A percentile compares a stretch with the other conserved stretches of the same genome.
Evolutionary conservation across 2,797 vertebrate species (phyloP).

Genomic region (Xiphorhynchus erythropygius): DNA sequence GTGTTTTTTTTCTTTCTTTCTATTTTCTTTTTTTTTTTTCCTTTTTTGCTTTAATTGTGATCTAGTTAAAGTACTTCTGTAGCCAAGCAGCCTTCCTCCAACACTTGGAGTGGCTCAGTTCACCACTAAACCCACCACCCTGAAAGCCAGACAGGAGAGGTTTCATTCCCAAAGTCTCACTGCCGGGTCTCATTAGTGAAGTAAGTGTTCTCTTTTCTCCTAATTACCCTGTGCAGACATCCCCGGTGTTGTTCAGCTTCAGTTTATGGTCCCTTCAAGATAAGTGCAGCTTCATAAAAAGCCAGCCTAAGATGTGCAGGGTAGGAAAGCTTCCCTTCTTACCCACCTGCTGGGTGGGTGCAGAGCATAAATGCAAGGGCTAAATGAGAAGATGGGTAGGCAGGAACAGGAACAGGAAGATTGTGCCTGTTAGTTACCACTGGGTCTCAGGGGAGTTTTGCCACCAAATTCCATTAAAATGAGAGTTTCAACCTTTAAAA

Average conservation of each 20-base stretch:
- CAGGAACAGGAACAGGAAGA: neutral
- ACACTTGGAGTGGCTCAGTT: neutral
- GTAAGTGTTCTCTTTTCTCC: neutral
- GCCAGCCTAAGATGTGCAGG: neutral
- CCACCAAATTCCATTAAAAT: slow-evolving; percentile 9
- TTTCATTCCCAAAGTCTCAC: neutral
- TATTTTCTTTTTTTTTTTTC: neutral
- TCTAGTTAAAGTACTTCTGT: neutral
- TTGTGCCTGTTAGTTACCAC: neutral
- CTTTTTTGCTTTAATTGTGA: neutral
- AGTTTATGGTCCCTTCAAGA: neutral
- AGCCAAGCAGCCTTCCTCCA: neutral
- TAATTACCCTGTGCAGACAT: neutral
- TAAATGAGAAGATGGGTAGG: neutral
- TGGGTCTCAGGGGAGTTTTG: neutral
- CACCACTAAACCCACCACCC: neutral
- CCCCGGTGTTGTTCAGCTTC: neutral
- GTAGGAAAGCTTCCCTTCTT: neutral
- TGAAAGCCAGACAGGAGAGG: neutral
- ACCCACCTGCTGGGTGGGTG: neutral
- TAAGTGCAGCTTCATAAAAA: neutral
- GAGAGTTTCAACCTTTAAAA: slow-evolving; percentile 1
- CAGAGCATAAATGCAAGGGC: neutral
- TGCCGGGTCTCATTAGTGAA: neutral
- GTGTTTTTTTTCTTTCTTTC: fast-evolving